phyloP scores from a whole-genome alignment of 2,113 vertebrate species.

The Phaethornis superciliosus region DNA sequence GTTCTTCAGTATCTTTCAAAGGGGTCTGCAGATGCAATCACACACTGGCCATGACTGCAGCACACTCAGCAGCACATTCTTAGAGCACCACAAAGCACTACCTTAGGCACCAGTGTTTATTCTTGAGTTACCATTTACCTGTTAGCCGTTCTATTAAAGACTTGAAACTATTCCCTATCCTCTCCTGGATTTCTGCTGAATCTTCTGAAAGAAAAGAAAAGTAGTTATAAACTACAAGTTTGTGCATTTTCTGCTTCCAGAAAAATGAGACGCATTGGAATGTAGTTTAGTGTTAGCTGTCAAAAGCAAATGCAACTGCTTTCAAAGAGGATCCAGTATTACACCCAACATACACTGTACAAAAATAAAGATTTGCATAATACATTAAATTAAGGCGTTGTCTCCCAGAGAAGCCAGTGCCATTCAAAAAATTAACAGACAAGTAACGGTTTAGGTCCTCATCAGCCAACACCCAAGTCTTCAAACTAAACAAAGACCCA shows the following conservation, averaged over 20 bases:
- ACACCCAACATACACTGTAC: not conserved
- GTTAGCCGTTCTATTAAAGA: constrained; percentile 89
- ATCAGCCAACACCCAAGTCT: not conserved
- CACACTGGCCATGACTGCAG: not conserved
- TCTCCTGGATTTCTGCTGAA: constrained; percentile 88
- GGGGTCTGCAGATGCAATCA: not conserved
- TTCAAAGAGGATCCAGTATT: not conserved
- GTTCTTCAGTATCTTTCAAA: not conserved
- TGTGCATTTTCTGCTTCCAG: not conserved
- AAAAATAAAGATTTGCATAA: not conserved
- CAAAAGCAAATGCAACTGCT: not conserved
- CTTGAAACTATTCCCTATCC: constrained; percentile 91
- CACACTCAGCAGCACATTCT: not conserved
- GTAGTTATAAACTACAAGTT: not conserved
- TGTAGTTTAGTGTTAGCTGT: not conserved
- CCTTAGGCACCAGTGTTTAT: not conserved
- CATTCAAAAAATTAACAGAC: not conserved
- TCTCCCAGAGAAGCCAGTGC: not conserved
- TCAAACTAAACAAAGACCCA: not conserved
- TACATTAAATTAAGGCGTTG: not conserved
- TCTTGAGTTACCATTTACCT: constrained; percentile 79
- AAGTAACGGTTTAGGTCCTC: not conserved
- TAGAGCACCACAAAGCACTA: not conserved
- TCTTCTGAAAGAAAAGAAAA: constrained; percentile 81
- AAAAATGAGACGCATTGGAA: not conserved